phyloP scores from a whole-genome alignment of 1,140 invertebrate species.

The Amyelois transitella region DNA sequence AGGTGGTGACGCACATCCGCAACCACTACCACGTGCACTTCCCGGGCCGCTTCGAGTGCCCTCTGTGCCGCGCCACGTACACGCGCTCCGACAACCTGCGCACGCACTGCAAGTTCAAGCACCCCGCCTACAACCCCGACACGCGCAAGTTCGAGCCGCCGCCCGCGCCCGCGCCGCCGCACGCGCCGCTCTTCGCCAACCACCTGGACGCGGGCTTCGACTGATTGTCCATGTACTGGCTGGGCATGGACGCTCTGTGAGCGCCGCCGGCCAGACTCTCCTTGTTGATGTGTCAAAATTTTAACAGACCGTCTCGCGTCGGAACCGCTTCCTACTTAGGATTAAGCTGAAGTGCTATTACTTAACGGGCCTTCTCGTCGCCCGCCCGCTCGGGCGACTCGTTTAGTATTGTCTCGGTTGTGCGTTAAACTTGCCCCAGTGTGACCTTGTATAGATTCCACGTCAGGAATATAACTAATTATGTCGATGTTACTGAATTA shows the following conservation, averaged over 20 bases:
- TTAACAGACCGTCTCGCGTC: conserved; percentile 45
- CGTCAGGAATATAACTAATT: conserved; percentile 44
- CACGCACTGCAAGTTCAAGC: conserved; percentile 92
- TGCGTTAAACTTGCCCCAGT: conserved; percentile 71
- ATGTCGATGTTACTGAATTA: conserved; percentile 43
- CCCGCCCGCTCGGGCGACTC: conserved; percentile 38
- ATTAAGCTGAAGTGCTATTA: conserved; percentile 72
- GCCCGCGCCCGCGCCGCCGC: conserved; percentile 67
- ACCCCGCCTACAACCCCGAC: conserved; percentile 85
- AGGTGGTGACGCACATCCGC: conserved; percentile 92
- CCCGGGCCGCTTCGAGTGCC: conserved; percentile 90
- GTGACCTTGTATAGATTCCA: conserved; percentile 55
- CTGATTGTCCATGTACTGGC: conserved; percentile 67
- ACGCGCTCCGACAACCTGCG: conserved; percentile 91
- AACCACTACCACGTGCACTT: conserved; percentile 94
- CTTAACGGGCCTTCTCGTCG: conserved; percentile 63
- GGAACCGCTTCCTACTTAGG: conserved; percentile 63
- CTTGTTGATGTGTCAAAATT: conserved; percentile 37
- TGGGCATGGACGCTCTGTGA: conserved; percentile 59
- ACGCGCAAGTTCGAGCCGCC: conserved; percentile 86
- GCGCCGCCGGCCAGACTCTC: conserved; percentile 27
- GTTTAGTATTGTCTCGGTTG: conserved; percentile 73
- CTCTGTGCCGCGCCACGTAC: conserved; percentile 89
- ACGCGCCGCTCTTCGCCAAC: conserved; percentile 69
- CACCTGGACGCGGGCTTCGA: conserved; percentile 69